Percentiles rank a stretch among this genome's conserved stretches.
Conservation (phyloP, 2,888 invertebrate genomes). For the Ametastegia equiseti region DNA sequence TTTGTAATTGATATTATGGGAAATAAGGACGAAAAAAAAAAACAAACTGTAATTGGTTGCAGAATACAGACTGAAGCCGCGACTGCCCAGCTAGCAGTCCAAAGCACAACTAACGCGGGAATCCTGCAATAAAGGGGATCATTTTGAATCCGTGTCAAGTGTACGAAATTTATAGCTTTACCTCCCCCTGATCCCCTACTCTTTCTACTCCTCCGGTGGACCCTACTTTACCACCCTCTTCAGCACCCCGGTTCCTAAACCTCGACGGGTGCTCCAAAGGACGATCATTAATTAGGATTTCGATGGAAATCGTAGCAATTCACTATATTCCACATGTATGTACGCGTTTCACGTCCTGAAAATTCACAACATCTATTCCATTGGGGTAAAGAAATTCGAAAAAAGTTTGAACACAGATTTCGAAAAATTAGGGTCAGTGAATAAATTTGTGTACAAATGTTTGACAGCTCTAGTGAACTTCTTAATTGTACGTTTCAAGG, state of each 20-base stretch:
- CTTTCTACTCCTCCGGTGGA: conserved; percentile 48
- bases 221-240: conserved; percentile 57
- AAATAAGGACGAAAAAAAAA: too few species aligned
- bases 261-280: conserved; percentile 58
- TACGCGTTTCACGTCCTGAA: too few species aligned
- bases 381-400: too few species aligned
- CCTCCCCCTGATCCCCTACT: conserved; percentile 66
- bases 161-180: conserved; percentile 78
- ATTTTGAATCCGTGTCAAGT: conserved; percentile 78
- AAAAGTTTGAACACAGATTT: too few species aligned
- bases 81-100: conserved; percentile 59
- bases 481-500: neutral
- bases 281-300: conserved; percentile 67
- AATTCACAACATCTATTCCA: too few species aligned
- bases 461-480: neutral
- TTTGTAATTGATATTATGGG: too few species aligned
- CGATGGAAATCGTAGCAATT: conserved; percentile 55
- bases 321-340: neutral
- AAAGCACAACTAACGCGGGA: conserved; percentile 69
- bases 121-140: conserved; percentile 77
- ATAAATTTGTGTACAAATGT: neutral
- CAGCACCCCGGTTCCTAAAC: conserved; percentile 44
- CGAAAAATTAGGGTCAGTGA: too few species aligned
- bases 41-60: too few species aligned
- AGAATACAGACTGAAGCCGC: neutral